Evolutionary conservation across 2,797 vertebrate genomes (phyloP).

Genomic region (Enteromius paludinosus): DNA sequence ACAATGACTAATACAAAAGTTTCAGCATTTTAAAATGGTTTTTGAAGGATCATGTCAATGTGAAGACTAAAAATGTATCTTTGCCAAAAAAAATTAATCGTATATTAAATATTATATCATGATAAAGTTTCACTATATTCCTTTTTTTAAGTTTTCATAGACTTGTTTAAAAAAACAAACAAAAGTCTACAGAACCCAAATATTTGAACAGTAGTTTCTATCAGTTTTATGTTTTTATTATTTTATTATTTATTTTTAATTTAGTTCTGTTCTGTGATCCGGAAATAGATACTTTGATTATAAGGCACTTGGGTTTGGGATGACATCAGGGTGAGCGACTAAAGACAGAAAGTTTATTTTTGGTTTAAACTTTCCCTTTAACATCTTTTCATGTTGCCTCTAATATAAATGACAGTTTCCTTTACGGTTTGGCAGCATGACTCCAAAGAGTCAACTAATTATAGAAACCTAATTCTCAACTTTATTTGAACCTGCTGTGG

Average conservation of each 20-base stretch:
- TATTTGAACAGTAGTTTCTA: neutral
- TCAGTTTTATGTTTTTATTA: neutral
- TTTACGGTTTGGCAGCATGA: constrained; percentile 14
- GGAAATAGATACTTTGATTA: neutral
- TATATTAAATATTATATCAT: neutral
- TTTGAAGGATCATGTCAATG: neutral
- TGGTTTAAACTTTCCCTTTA: neutral
- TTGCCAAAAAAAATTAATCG: neutral
- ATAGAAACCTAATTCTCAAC: constrained; percentile 42
- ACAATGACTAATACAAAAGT: neutral
- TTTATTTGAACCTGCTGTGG: constrained; percentile 15
- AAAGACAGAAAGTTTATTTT: neutral
- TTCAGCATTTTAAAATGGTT: neutral
- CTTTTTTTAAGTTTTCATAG: neutral
- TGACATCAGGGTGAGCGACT: neutral
- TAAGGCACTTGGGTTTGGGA: neutral
- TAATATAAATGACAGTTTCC: constrained; percentile 10
- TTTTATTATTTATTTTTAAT: no score
- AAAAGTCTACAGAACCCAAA: neutral
- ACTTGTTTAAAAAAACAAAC: no score
- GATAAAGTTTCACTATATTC: neutral
- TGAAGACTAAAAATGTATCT: neutral
- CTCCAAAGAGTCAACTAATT: constrained; percentile 9
- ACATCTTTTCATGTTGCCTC: neutral
- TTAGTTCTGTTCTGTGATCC: neutral